Evolutionary conservation across 2,888 invertebrate genomes (phyloP).

Genomic region (Phlogophora meticulosa): DNA sequence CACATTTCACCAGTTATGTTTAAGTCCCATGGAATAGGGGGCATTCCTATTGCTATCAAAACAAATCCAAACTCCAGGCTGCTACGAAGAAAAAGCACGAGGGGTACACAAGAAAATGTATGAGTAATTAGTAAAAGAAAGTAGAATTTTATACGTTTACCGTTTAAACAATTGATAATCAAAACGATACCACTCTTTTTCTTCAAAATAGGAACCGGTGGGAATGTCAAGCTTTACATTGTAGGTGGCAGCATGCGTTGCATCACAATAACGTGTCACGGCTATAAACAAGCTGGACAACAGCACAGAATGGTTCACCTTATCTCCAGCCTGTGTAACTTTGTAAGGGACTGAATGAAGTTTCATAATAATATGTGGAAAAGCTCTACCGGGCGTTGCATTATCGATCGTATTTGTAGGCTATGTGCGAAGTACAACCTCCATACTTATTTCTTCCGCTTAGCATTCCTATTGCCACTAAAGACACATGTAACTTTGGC

Average conservation of each 20-base stretch:
- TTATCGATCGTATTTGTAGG: too few species aligned
- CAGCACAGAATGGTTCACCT: conserved; percentile 6
- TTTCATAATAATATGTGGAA: conserved; percentile 15
- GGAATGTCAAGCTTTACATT: conserved; percentile 37
- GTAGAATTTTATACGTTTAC: not conserved
- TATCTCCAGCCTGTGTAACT: conserved; percentile 21
- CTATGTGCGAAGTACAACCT: not conserved
- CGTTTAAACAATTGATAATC: not conserved
- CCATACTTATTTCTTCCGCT: not conserved
- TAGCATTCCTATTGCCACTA: not conserved
- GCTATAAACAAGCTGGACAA: conserved; percentile 22
- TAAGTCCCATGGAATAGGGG: too few species aligned
- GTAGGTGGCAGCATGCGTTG: conserved; percentile 23
- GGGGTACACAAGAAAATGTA: too few species aligned
- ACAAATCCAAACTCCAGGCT: too few species aligned
- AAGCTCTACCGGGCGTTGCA: not conserved
- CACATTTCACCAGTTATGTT: too few species aligned
- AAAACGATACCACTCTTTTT: not conserved
- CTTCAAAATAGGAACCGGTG: not conserved
- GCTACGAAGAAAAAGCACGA: too few species aligned
- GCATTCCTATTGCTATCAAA: too few species aligned
- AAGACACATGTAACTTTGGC: not conserved
- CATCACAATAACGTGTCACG: conserved; percentile 33
- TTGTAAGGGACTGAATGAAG: conserved; percentile 27
- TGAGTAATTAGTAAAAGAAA: too few species aligned